Evolutionary conservation across 2,888 invertebrate genomes (phyloP), one percentile per base, ranked within the genome.

Genomic region (Dusona sp.): DNA sequence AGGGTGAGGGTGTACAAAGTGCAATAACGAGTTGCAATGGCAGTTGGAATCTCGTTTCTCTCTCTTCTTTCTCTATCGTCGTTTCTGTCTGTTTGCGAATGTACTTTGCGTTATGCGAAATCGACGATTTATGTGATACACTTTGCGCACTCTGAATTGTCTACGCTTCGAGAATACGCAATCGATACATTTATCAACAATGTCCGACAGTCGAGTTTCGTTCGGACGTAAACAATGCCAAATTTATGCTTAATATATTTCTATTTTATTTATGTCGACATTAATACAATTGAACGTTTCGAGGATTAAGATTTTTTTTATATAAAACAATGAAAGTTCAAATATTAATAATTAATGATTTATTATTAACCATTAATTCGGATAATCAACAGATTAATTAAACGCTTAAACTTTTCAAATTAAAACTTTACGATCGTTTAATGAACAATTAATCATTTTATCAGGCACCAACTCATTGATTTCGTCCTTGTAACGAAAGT

Each of bases 11-110:
- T 74, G 61, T 61, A 72, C 75, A 19, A 64, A 29, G 84, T 51
- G 77, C 75, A 81, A 84, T 77, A 84, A 84, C 84, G 84, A 79
- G 70, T 79, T 80, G 57, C 74, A 79, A 8, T 80, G 77, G 61
- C 75, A 68, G 22, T 67, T 68, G 68, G 42, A 68, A 68, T 79
- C 16, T 64, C 70, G 22, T 57, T 8, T 51, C 73, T 61, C 29
- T 29, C 61, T 61, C 61, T 61, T 16, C 29, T 29, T 29, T 61
- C 16, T 61, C 29, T 29, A 16, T 57, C 29, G 61, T 25, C 16
- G 61, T 73, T 57, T 22, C 38, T 33, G 29, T 65, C 51, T 68
- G 22, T 51, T 65, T 22, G n/a, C 54, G 79, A 61, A 79, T 70
- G 48, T 70, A 48, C 70, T 48, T 48, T 3, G 29, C 48, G 70